Conservation (phyloP, 2,888 invertebrate genomes). For the Tipula vernalis region DNA sequence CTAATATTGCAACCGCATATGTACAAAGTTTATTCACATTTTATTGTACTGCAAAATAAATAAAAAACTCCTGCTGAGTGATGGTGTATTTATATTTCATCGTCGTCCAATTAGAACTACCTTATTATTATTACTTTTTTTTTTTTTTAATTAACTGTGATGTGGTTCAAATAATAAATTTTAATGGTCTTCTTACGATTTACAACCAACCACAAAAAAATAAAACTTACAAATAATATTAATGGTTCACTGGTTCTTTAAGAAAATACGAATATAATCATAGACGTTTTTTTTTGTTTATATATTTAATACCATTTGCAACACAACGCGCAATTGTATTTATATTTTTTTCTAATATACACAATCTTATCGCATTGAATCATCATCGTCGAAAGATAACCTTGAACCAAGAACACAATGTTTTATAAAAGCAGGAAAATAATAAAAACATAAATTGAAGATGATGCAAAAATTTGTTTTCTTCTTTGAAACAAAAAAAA, state of each 20-base stretch:
- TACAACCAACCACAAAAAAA: not conserved
- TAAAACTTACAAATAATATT: not conserved
- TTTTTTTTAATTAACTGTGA: not conserved
- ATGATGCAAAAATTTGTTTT: slow-evolving; percentile 4
- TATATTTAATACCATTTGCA: not conserved
- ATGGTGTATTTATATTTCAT: not conserved
- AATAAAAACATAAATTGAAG: slow-evolving; percentile 4
- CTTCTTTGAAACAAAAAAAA: not conserved
- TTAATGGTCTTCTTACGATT: not conserved
- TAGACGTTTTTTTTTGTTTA: not conserved
- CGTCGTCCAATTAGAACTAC: not conserved
- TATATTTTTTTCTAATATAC: not conserved
- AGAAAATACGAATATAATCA: not conserved
- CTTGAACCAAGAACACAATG: slow-evolving; percentile 4
- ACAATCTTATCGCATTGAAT: not conserved
- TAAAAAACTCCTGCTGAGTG: not conserved
- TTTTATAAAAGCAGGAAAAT: not conserved
- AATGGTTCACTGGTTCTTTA: slow-evolving; percentile 4
- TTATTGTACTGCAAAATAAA: not conserved
- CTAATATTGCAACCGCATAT: not conserved
- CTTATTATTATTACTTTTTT: not conserved
- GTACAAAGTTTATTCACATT: not conserved
- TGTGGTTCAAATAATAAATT: not conserved
- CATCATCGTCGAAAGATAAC: not conserved
- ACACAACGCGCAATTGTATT: not conserved